Percentiles rank a stretch among this genome's conserved stretches.
phyloP scores from a whole-genome alignment of 2,888 invertebrate genomes.

The Melanargia galathea region DNA sequence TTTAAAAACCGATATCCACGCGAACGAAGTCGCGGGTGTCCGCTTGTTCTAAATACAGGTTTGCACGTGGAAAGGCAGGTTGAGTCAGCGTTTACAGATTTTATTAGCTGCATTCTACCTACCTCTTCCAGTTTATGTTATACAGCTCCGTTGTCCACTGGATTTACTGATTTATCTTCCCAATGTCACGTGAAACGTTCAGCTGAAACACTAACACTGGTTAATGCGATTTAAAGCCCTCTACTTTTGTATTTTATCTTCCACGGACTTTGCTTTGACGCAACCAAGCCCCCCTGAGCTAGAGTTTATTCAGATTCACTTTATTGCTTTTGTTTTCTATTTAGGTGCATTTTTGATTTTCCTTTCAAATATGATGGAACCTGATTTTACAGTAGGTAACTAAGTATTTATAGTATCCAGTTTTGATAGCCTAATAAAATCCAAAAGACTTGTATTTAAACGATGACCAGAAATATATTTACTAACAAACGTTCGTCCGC shows the following conservation, averaged over 20 bases:
- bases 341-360: slow-evolving; percentile 12
- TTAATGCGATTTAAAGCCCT: slow-evolving; percentile 27
- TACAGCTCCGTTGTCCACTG: slow-evolving; percentile 6
- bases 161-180: slow-evolving; percentile 25
- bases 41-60: no score
- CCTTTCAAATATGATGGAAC: background rate
- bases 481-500: no score
- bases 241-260: slow-evolving; percentile 18
- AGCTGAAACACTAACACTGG: slow-evolving; percentile 23
- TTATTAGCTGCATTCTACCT: background rate
- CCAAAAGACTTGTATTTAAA: no score
- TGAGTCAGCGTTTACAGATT: background rate
- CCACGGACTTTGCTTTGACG: slow-evolving; percentile 20
- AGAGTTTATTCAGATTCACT: slow-evolving; percentile 19
- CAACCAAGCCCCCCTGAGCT: slow-evolving; percentile 20
- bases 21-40: no score
- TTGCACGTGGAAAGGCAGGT: no score
- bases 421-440: no score
- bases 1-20: no score
- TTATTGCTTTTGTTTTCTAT: slow-evolving; percentile 20
- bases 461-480: no score
- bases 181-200: slow-evolving; percentile 26
- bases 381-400: background rate
- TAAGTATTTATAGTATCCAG: background rate
- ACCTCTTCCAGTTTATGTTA: slow-evolving; percentile 14